These are phyloP conservation scores for Drosophila tropicalis DNA, from an alignment of 1,140 invertebrate genomes.

Conservation along the genomic window DNA sequence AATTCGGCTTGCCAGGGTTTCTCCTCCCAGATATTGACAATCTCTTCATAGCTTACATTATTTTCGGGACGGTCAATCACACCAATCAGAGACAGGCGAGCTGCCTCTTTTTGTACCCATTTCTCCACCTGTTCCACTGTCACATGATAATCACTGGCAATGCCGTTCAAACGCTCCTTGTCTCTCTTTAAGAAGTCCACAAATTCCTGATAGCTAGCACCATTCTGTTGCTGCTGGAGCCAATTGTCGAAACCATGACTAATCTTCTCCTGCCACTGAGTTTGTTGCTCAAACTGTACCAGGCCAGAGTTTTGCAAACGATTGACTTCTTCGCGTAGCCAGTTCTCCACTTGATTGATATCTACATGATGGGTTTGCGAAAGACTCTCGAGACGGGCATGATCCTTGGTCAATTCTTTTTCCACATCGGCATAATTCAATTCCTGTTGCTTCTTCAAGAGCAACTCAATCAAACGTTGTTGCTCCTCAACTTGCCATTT, in stretches of 20 bases:
- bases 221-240: slow-evolving; percentile 68
- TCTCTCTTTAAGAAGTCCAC: slow-evolving; percentile 69
- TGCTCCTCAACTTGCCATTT: slow-evolving; percentile 77
- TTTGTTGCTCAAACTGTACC: slow-evolving; percentile 68
- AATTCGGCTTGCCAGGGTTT: slow-evolving; percentile 61
- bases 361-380: slow-evolving; percentile 71
- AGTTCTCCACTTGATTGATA: slow-evolving; percentile 75
- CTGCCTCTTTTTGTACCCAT: slow-evolving; percentile 76
- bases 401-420: slow-evolving; percentile 62
- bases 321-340: slow-evolving; percentile 66
- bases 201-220: slow-evolving; percentile 68
- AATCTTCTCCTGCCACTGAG: slow-evolving; percentile 70
- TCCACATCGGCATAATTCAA: slow-evolving; percentile 68
- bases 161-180: slow-evolving; percentile 60
- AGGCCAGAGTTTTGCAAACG: slow-evolving; percentile 71
- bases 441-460: slow-evolving; percentile 72
- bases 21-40: slow-evolving; percentile 43
- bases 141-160: slow-evolving; percentile 73
- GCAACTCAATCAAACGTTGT: slow-evolving; percentile 66
- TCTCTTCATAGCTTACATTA: slow-evolving; percentile 56
- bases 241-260: slow-evolving; percentile 66
- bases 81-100: slow-evolving; percentile 67
- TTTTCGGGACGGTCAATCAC: slow-evolving; percentile 62
- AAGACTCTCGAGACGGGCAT: slow-evolving; percentile 54
- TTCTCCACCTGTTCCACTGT: slow-evolving; percentile 78